Conservation (phyloP, 2,888 invertebrate genomes). For the Anaspis maculata region DNA sequence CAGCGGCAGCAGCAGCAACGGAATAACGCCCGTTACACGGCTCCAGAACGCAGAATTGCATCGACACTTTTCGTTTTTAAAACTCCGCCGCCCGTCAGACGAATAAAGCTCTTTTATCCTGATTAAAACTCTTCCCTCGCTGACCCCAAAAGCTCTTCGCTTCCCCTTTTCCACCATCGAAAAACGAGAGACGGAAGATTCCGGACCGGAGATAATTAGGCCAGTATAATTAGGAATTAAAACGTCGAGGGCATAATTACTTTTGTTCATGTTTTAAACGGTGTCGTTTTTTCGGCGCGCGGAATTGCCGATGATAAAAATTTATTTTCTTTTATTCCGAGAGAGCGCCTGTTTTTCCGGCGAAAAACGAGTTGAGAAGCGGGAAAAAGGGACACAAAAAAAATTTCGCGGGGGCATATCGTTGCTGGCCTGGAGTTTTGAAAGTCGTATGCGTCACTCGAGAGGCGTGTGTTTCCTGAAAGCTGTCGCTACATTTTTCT, state of each 20-base stretch:
- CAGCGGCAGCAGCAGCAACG: too few species aligned
- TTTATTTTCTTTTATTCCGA: constrained; percentile 1
- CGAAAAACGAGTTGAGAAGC: too few species aligned
- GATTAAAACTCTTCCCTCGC: too few species aligned
- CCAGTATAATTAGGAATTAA: constrained; percentile 8
- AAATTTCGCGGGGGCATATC: too few species aligned
- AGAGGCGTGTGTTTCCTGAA: too few species aligned
- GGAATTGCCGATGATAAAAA: constrained; percentile 2
- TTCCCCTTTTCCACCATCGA: neutral
- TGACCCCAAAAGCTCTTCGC: neutral
- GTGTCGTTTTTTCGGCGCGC: constrained; percentile 1
- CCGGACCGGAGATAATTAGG: constrained; percentile 7
- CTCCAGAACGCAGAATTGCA: too few species aligned
- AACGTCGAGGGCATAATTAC: constrained; percentile 6
- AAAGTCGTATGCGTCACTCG: too few species aligned
- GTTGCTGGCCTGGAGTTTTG: too few species aligned
- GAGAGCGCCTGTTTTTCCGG: too few species aligned
- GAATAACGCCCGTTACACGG: too few species aligned
- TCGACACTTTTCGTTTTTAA: constrained; percentile 1
- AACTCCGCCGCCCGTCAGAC: neutral
- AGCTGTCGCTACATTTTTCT: too few species aligned
- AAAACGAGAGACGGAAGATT: constrained; percentile 3
- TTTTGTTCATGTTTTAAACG: constrained; percentile 6
- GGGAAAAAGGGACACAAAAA: too few species aligned
- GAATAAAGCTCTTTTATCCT: constrained; percentile 7